Evolutionary conservation across 1,140 invertebrate species (phyloP), one percentile per base, ranked within the genome.

Genomic region (Rhysida immarginata): DNA sequence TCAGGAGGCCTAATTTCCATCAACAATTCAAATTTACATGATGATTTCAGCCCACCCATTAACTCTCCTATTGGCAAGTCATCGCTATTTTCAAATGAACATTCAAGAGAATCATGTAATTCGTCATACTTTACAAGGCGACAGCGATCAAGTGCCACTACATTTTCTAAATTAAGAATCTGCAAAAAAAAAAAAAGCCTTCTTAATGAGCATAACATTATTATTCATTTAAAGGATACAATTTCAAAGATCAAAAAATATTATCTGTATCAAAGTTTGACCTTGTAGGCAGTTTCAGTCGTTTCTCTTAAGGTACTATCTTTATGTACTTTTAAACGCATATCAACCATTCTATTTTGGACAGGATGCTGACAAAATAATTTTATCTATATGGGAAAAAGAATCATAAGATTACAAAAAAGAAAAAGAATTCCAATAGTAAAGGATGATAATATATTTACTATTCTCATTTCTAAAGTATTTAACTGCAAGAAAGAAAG

Each of bases 41-140:
- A 68, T 54, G 66, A 63, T 53, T 73, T 70, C 13, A 70, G 66
- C 56, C 70, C 69, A 23, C 64, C 71, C 42, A 75, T 69, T 58
- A 81, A 67, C 35, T 73, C 74, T 11, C 68, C 69, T 58, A 81
- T 74, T 50, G 66, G 60, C 26, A 77, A 69, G 56, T 78, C 72
- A 14, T 79, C 78, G 45, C 73, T 67, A 2, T 66, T 75, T 56
- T 85, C 81, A 62, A 83, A 83, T 45, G 81, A 85, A 55, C 76
- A 75, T 59, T 85, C 78, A n/a, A 88, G 79, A 2, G 76, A 71
- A 56, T 84, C 81, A 57, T 77, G 73, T 20, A 74, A 68, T 26
- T 77, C 74, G 64, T 87, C 79, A 63, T 84, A 89, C 55, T 74
- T 78, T 1, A 88, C 83, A 20, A 90, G 69, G 1, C 85, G 78